Base-by-base conservation (phyloP, 1,140 invertebrate species). In the Hyposmocoma kahamanoa region DNA sequence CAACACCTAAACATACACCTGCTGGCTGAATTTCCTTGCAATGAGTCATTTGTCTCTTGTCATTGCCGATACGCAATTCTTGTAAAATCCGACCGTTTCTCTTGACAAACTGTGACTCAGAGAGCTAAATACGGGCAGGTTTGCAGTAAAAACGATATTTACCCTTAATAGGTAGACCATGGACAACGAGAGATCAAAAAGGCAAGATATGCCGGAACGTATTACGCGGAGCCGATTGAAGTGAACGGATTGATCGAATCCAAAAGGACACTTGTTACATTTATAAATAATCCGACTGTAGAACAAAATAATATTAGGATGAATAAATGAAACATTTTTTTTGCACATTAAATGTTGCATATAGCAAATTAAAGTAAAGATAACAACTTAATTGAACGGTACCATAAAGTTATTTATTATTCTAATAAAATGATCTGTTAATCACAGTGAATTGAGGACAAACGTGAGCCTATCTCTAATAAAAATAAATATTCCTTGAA, bases 121-220 rank as follows among this genome's bases (percentile, higher is more conserved):
- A 61, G 43, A 42, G 56, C 77, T 80, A 82, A 81, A 84, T 80
- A 84, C 80, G 78, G 78, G 70, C 66, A 74, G 61, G 67, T 70
- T 67, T 69, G 63, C 50, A 59, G 68, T 67, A 67, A 71, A 74
- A 72, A 56, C 44, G 65, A 66, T 68, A 74, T 75, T 70, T 80
- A 58, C 57, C 73, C 69, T 66, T 81, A 77, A 57, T 67, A 65
- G 73, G 77, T 42, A 52, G 47, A 28, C 63, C 69, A 72, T 50
- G 76, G 69, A 72, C 73, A 48, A 51, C 58, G 28, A 50, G 55
- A 43, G 52, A 68, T 68, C 42, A 56, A 68, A 70, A 80, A 63
- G 75, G 75, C 57, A 71, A 70, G 66, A 67, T 72, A 78, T 75
- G 71, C 68, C 75, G 76, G 73, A 79, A 81, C 69, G 67, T 47